Percentiles rank a stretch among this genome's conserved stretches.
These are phyloP conservation scores for Linyphia triangularis DNA, from an alignment of 2,888 invertebrate species.

Conservation along the genomic window DNA sequence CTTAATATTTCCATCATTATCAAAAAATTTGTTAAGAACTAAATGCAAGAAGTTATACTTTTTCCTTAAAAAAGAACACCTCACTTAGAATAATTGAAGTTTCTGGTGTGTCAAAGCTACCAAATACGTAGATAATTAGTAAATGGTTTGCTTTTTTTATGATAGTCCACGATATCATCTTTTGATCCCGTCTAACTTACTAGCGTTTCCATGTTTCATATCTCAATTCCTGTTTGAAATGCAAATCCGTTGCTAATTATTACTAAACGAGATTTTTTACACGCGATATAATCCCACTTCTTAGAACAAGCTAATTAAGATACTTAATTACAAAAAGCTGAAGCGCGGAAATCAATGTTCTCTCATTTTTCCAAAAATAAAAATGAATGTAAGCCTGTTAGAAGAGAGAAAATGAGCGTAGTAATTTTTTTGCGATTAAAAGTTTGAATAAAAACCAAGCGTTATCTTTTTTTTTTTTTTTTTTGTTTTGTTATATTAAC, in stretches of 20 bases:
- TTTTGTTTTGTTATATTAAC: too few species aligned
- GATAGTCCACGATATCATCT: constrained; percentile 6
- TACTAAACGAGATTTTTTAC: background rate
- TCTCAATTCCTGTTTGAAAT: constrained; percentile 10
- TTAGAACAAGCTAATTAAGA: constrained; percentile 5
- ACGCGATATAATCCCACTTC: background rate
- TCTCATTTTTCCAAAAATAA: too few species aligned
- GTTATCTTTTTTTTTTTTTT: too few species aligned
- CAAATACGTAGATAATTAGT: constrained; percentile 17
- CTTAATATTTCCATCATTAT: background rate
- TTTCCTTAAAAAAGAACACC: background rate
- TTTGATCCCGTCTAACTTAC: background rate
- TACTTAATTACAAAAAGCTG: background rate
- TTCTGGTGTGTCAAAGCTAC: background rate
- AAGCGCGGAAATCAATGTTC: background rate
- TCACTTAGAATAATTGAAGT: constrained; percentile 33
- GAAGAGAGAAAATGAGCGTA: too few species aligned
- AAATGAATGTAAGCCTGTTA: too few species aligned
- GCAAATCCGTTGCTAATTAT: constrained; percentile 15
- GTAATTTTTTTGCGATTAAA: too few species aligned
- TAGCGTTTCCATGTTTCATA: background rate
- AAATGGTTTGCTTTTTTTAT: constrained; percentile 22
- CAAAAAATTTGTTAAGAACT: background rate
- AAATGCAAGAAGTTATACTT: background rate
- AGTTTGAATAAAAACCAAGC: too few species aligned